phyloP scores from a whole-genome alignment of 2,888 invertebrate species.

The Pollenia amentaria region DNA sequence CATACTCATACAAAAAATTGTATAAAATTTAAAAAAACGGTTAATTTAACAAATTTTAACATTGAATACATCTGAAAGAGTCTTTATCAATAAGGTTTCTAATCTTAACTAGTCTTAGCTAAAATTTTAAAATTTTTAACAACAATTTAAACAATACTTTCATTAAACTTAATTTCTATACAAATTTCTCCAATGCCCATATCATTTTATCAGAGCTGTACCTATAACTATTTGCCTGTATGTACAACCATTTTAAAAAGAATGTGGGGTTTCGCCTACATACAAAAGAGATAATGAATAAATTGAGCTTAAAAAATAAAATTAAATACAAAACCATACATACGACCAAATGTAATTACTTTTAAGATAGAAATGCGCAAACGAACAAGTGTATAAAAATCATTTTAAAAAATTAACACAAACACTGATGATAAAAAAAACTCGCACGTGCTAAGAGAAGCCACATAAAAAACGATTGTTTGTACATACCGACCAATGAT shows the following conservation, averaged over 20 bases:
- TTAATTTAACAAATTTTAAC: too few relatives aligned
- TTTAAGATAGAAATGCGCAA: neutral
- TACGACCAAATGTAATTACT: neutral
- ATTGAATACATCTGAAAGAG: too few relatives aligned
- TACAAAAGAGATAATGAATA: slow-evolving; percentile 26
- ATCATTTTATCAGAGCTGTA: neutral
- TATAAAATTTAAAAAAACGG: too few relatives aligned
- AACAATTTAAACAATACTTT: too few relatives aligned
- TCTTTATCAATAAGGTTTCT: too few relatives aligned
- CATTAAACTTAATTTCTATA: too few relatives aligned
- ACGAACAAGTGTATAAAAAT: neutral
- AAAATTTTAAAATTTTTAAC: too few relatives aligned
- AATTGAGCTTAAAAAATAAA: slow-evolving; percentile 39
- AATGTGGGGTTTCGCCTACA: neutral
- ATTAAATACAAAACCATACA: slow-evolving; percentile 27
- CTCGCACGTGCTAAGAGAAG: neutral
- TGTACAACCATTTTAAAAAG: neutral
- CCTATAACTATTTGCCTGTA: neutral
- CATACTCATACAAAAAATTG: too few relatives aligned
- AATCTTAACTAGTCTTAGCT: too few relatives aligned
- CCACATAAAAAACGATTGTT: neutral
- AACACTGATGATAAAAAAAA: neutral
- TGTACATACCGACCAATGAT: neutral
- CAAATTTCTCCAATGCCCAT: too few relatives aligned
- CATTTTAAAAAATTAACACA: neutral